Evolutionary conservation across 2,888 invertebrate genomes (phyloP), one percentile per base, ranked within the genome.

Genomic region (Tetragnatha montana): DNA sequence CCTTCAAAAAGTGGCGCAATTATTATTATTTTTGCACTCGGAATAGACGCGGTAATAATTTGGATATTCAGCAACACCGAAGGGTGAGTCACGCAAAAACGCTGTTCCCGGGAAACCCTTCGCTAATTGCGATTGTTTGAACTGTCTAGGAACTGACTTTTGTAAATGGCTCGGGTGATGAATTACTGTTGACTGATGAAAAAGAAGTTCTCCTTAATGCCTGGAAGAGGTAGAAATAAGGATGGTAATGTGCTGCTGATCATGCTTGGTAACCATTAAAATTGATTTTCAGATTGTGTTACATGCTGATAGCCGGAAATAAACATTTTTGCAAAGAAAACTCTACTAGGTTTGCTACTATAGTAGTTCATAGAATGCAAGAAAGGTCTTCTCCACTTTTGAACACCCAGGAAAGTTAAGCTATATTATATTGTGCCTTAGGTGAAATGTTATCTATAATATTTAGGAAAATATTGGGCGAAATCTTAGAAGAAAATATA

Each of bases 41-140:
- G 35, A 82, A 82, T 60, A 71, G 73, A 50, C 8, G 14, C 17
- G 71, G 50, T 51, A 74, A n/a, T 82, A 74, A 82, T 82, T 74
- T 82, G 22, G 71, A 74, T 50, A n/a, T 50, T 50, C 7, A 22
- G 35, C 21, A 22, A 10, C 82, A 51, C 51, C 60, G 14, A 12
- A 49, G 19, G 17, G 50, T n/a, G 68, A 68, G 80, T 69, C 80
- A 80, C 80, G 80, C 80, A 12, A 80, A 70, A 80, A n/a, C 35
- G 60, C 47, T 69, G 80, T 80, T 69, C n/a, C 10, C 17, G 69
- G 69, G 80, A 78, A 78, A 78, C 78, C 60, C 21, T 22, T 78
- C 60, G 51, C 60, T 78, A 78, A 78, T 78, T 78, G 78, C 78
- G 78, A 60, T 78, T 60, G 19, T 78, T 78, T 78, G 19, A 78